Evolutionary conservation across 1,140 invertebrate species (phyloP).

Genomic region (Oryzaephilus surinamensis): DNA sequence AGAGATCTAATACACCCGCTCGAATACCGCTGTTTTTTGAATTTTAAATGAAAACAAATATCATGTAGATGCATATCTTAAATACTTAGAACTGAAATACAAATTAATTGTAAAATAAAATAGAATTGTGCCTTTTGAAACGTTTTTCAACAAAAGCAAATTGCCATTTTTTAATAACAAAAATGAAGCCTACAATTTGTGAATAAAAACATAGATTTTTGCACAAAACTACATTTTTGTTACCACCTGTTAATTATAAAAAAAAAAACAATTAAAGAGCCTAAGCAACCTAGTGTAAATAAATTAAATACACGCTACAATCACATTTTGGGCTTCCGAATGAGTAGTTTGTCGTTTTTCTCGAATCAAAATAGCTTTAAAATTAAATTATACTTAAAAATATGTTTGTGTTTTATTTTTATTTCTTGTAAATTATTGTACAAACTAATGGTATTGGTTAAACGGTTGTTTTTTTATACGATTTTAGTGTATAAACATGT

Average conservation of each 20-base stretch:
- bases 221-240: too few species aligned
- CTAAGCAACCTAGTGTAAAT: constrained; percentile 6
- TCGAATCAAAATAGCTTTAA: too few species aligned
- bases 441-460: too few species aligned
- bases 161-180: constrained; percentile 6
- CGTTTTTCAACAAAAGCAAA: constrained; percentile 11
- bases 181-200: constrained; percentile 4
- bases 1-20: too few species aligned
- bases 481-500: too few species aligned
- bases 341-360: constrained; percentile 7
- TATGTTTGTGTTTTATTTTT: too few species aligned
- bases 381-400: too few species aligned
- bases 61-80: constrained; percentile 21
- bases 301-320: constrained; percentile 15
- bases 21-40: constrained; percentile 5
- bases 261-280: constrained; percentile 9
- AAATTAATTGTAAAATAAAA: constrained; percentile 11
- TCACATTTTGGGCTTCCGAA: constrained; percentile 26
- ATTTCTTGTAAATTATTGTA: too few species aligned
- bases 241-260: too few species aligned
- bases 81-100: constrained; percentile 3
- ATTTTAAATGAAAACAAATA: too few species aligned
- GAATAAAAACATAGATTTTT: too few species aligned
- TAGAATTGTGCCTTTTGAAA: constrained; percentile 19
- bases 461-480: too few species aligned